Conservation (phyloP, 2,888 invertebrate species). For the Atethmia centrago region DNA sequence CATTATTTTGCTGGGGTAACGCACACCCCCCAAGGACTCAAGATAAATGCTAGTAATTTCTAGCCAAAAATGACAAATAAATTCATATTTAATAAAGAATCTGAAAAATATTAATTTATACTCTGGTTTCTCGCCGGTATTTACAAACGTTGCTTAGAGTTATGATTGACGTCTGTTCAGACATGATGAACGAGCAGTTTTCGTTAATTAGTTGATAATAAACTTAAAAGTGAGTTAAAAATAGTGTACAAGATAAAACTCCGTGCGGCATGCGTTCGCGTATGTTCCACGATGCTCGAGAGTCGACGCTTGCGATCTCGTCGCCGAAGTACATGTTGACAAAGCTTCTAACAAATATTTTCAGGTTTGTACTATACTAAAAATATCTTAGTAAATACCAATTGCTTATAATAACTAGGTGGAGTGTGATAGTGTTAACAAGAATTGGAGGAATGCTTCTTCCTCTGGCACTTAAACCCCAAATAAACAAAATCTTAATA, state of each 20-base stretch:
- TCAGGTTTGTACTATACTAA: not conserved
- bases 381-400: not conserved
- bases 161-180: not conserved
- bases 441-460: not conserved
- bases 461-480: not conserved
- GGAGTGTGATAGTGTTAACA: not conserved
- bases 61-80: no score
- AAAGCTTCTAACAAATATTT: not conserved
- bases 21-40: no score
- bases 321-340: not conserved
- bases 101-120: not conserved
- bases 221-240: not conserved
- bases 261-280: not conserved
- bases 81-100: no score
- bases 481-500: conserved; percentile 15
- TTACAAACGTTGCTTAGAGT: not conserved
- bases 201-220: no score
- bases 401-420: not conserved
- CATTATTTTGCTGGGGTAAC: no score
- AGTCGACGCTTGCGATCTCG: not conserved
- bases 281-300: not conserved
- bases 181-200: not conserved
- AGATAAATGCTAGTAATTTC: no score
- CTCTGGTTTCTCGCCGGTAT: not conserved
- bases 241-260: not conserved